Percentiles rank a stretch among this genome's conserved stretches.
Conservation (phyloP, 2,888 invertebrate genomes). For the Hesperia comma region DNA sequence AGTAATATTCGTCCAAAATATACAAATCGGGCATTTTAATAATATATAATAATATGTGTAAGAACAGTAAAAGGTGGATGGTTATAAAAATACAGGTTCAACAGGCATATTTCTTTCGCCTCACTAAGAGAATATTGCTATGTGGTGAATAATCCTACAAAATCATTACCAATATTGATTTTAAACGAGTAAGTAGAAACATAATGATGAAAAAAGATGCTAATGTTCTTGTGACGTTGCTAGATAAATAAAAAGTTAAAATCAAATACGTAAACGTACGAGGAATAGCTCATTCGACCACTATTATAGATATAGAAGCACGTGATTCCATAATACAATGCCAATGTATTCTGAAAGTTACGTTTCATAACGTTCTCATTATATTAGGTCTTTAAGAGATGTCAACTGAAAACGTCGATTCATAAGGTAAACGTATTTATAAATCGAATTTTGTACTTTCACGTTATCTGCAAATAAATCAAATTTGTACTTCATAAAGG, state of each 20-base stretch:
- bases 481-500: slow-evolving; percentile 1
- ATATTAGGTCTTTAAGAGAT: background rate
- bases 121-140: no score
- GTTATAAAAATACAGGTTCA: slow-evolving; percentile 2
- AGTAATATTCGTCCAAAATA: slow-evolving; percentile 9
- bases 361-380: slow-evolving; percentile 7
- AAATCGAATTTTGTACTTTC: background rate
- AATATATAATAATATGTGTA: no score
- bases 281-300: background rate
- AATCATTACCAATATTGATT: background rate
- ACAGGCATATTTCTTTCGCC: no score
- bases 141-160: background rate
- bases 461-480: no score
- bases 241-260: slow-evolving; percentile 5
- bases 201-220: background rate
- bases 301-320: background rate
- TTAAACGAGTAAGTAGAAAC: slow-evolving; percentile 5
- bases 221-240: slow-evolving; percentile 9
- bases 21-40: background rate
- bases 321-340: background rate
- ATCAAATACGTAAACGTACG: slow-evolving; percentile 10
- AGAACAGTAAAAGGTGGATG: slow-evolving; percentile 5
- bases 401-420: background rate
- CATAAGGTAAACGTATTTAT: background rate
- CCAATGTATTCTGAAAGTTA: slow-evolving; percentile 3